Conservation (phyloP, 2,797 vertebrate genomes). For the Coracias cyanogaster region DNA sequence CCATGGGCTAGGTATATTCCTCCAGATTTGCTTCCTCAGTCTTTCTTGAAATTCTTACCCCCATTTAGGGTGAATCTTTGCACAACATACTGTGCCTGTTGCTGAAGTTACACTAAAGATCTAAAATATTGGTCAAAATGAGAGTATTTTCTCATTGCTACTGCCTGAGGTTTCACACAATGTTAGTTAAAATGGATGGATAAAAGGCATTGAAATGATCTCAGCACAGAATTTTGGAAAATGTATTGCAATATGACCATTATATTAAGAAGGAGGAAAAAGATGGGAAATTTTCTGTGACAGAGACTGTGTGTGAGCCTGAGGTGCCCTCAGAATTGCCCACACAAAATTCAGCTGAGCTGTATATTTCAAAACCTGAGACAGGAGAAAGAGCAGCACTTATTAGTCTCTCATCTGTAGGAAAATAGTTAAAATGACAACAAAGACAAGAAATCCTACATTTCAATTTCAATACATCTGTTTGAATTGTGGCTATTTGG, state of each 20-base stretch:
- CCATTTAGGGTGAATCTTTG: neutral
- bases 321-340: slow-evolving; percentile 32
- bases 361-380: slow-evolving; percentile 28
- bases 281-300: neutral
- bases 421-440: slow-evolving; percentile 77
- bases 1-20: neutral
- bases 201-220: neutral
- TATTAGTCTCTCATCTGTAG: slow-evolving; percentile 66
- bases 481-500: slow-evolving; percentile 77
- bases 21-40: neutral
- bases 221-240: slow-evolving; percentile 8
- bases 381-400: neutral
- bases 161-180: neutral
- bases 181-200: neutral
- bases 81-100: neutral
- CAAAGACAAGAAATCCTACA: slow-evolving; percentile 73
- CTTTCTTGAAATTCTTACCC: neutral
- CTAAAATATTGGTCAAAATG: neutral
- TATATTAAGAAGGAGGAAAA: neutral
- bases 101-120: neutral
- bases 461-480: slow-evolving; percentile 78
- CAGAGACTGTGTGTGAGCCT: neutral
- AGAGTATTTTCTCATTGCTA: slow-evolving; percentile 20
- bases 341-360: slow-evolving; percentile 49
- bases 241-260: neutral